These are phyloP conservation scores for Agrotis exclamationis DNA, from an alignment of 2,888 invertebrate species.

Conservation along the genomic window DNA sequence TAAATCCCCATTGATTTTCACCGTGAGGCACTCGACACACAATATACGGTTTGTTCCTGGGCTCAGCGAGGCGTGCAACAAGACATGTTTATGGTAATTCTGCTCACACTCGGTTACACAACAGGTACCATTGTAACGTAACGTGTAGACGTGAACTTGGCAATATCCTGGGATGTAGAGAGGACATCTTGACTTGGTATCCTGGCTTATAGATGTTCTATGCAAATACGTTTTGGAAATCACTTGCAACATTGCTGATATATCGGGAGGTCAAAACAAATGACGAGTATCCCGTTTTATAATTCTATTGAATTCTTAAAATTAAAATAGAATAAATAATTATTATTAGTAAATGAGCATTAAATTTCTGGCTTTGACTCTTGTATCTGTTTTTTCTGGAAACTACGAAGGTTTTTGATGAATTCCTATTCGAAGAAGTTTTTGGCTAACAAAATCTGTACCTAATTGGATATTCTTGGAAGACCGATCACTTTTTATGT, in stretches of 20 bases:
- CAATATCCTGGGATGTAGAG: background rate
- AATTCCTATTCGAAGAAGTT: background rate
- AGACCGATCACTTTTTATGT: background rate
- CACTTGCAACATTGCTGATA: no score
- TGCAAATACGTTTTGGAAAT: background rate
- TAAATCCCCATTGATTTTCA: constrained; percentile 22
- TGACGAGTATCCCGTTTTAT: no score
- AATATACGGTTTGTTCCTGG: constrained; percentile 28
- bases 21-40: constrained; percentile 19
- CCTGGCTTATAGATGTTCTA: background rate
- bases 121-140: constrained; percentile 52
- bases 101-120: constrained; percentile 43
- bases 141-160: constrained; percentile 28
- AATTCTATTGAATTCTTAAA: no score
- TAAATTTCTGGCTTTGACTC: no score
- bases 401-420: background rate
- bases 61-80: constrained; percentile 43
- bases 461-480: background rate
- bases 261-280: no score
- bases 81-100: constrained; percentile 61
- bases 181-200: background rate
- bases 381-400: background rate
- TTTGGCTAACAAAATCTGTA: background rate
- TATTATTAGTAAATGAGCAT: no score
- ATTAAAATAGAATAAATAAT: no score